Evolutionary conservation across 2,888 invertebrate species (phyloP).

Genomic region (Tinea semifulvella): DNA sequence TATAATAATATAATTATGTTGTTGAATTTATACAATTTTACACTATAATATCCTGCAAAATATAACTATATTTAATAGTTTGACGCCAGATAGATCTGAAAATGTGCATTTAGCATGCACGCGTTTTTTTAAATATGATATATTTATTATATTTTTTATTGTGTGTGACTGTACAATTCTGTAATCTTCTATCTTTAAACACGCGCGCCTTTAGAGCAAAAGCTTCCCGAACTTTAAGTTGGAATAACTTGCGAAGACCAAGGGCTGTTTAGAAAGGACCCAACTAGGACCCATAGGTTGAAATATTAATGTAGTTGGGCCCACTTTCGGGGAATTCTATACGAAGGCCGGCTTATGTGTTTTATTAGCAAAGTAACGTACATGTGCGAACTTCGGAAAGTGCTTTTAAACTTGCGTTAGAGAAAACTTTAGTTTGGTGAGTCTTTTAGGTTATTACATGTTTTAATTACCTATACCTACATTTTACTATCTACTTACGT

Average conservation of each 20-base stretch:
- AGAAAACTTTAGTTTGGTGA: no score
- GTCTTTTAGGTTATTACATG: no score
- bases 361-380: slow-evolving; percentile 11
- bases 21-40: no score
- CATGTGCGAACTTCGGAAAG: not conserved
- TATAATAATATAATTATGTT: no score
- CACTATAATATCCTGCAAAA: no score
- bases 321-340: slow-evolving; percentile 47
- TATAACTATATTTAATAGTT: no score
- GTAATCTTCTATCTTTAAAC: slow-evolving; percentile 13
- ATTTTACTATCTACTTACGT: no score
- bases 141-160: no score
- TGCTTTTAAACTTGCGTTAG: slow-evolving; percentile 4
- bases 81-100: no score
- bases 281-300: slow-evolving; percentile 45
- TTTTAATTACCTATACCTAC: no score
- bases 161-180: slow-evolving; percentile 1
- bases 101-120: no score
- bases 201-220: slow-evolving; percentile 34
- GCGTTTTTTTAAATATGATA: no score
- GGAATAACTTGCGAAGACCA: slow-evolving; percentile 66
- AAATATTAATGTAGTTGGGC: slow-evolving; percentile 61
- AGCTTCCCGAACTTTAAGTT: slow-evolving; percentile 43
- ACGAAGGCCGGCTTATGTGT: slow-evolving; percentile 32
- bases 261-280: slow-evolving; percentile 67